Base-by-base conservation (phyloP, 1,140 invertebrate genomes). In the Drosophila bocqueti region DNA sequence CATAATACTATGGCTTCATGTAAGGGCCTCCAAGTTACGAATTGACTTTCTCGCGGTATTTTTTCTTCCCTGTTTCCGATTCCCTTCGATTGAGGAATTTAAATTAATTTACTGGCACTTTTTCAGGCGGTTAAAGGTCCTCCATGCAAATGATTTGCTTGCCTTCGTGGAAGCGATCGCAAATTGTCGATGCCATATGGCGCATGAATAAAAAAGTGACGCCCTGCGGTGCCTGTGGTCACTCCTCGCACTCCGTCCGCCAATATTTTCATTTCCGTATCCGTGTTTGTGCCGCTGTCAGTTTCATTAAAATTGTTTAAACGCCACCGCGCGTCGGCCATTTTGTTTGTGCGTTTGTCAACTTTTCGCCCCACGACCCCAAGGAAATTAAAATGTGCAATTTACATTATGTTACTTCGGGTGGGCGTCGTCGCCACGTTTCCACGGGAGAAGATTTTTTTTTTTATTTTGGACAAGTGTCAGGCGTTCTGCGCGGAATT, bases 311-410 rank as follows among this genome's bases (percentile, higher is more conserved):
- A 83, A 87, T 77, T 74, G 58, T 64, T 89, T 84, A 81, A 87
- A 78, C 66, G 63, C 64, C 68, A 75, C 31, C 65, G 76, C 65
- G 76, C 67, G 57, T 34, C 62, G 67, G 52, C 61, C 76, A 91
- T 91, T 90, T 86, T 68, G 61, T 71, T 54, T 57, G 62, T 62
- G 59, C 52, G 67, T 76, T 78, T 79, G 67, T 77, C 62, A 64
- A 72, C 68, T 75, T 75, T 72, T 73, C 15, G 31, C 38, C 34
- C 15, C 10, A 29, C 34, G 71, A 85, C 84, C 84, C 84, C 63
- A 81, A 89, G 69, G 84, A 89, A 89, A 90, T 89, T 84, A 90
- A 90, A 84, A 81, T 90, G 81, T 83, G 69, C 85, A 84, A 84
- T 87, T 90, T 78, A 90, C 69, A 81, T 83, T 82, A 71, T 47